Evolutionary conservation across 2,888 invertebrate genomes (phyloP).

Genomic region (Xylota segnis): DNA sequence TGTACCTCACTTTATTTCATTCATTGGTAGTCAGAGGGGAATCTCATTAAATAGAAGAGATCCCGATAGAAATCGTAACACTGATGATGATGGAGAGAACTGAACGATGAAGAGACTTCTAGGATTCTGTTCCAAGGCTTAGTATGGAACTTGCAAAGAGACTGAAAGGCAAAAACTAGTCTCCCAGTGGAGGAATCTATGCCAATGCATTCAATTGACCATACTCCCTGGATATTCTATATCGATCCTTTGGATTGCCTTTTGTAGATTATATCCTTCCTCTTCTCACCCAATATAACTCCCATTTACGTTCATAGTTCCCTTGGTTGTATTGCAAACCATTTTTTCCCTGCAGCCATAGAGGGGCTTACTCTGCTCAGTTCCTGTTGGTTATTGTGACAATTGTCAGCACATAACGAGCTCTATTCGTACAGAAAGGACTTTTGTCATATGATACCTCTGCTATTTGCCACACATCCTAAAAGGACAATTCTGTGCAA

Average conservation of each 20-base stretch:
- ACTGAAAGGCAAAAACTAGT: too few relatives aligned
- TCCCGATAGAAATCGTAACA: too few relatives aligned
- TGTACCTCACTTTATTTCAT: too few relatives aligned
- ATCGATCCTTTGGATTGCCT: not conserved
- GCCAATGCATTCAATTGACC: not conserved
- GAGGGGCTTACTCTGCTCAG: not conserved
- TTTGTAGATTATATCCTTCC: not conserved
- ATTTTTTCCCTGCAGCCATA: not conserved
- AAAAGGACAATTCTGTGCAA: not conserved
- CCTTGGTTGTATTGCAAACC: not conserved
- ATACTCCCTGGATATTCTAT: not conserved
- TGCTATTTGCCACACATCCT: not conserved
- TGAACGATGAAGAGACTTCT: too few relatives aligned
- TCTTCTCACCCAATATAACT: not conserved
- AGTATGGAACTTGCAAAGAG: too few relatives aligned
- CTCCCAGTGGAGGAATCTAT: too few relatives aligned
- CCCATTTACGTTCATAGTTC: not conserved
- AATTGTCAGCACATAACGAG: not conserved
- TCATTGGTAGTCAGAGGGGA: too few relatives aligned
- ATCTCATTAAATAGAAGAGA: too few relatives aligned
- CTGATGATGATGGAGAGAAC: too few relatives aligned
- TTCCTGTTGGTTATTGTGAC: not conserved
- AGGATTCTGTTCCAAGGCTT: too few relatives aligned
- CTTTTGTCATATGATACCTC: not conserved
- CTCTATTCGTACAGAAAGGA: not conserved